These are phyloP conservation scores for Anorthoa munda DNA, from an alignment of 2,888 invertebrate species.

Conservation along the genomic window DNA sequence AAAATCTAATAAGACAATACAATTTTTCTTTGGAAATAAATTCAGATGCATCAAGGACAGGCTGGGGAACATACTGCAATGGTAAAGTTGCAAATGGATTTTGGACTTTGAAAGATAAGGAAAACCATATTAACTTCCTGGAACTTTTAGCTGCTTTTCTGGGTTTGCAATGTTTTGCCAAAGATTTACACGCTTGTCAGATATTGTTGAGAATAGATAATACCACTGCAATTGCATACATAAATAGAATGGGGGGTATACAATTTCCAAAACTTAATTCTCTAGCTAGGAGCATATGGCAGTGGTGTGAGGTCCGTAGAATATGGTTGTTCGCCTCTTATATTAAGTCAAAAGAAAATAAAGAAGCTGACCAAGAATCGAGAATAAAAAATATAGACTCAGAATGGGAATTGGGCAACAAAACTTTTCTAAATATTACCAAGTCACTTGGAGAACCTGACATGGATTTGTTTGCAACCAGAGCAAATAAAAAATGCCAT, in stretches of 20 bases:
- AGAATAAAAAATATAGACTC: slow-evolving; percentile 7
- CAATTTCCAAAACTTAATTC: slow-evolving; percentile 1
- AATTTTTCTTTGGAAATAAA: not conserved
- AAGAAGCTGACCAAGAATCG: slow-evolving; percentile 10
- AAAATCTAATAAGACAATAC: not conserved
- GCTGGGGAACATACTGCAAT: slow-evolving; percentile 6
- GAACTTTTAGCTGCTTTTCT: slow-evolving; percentile 6
- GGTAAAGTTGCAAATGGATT: no score
- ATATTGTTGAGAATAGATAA: slow-evolving; percentile 8
- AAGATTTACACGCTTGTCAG: slow-evolving; percentile 11
- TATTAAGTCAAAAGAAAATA: no score
- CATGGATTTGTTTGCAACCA: no score
- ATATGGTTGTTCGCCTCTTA: no score
- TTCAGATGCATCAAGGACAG: not conserved
- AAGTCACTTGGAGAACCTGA: no score
- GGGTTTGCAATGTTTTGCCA: not conserved
- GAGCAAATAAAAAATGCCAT: slow-evolving; percentile 2
- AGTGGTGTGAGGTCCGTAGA: slow-evolving; percentile 6
- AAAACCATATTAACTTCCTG: slow-evolving; percentile 6
- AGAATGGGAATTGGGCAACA: no score
- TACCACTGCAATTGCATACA: slow-evolving; percentile 3
- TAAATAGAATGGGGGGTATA: slow-evolving; percentile 6
- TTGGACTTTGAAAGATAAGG: slow-evolving; percentile 3
- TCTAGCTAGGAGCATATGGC: not conserved
- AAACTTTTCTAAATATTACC: no score